Conservation (phyloP, 2,888 invertebrate genomes). For the Eristalinus aeneus region DNA sequence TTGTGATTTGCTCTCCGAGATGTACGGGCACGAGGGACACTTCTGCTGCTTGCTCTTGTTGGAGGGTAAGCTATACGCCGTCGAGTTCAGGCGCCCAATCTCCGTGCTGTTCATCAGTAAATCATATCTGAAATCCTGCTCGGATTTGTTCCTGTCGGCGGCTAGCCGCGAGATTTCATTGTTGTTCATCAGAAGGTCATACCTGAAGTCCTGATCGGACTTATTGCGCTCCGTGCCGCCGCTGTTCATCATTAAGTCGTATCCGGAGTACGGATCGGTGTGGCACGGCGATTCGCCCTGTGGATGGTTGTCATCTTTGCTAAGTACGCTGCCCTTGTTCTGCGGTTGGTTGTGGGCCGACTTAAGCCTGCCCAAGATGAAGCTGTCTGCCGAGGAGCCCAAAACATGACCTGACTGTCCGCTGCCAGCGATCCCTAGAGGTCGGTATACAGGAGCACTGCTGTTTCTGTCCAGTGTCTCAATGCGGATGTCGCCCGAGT, state of each 20-base stretch:
- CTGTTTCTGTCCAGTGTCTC: conserved; percentile 81
- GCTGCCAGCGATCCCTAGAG: conserved; percentile 74
- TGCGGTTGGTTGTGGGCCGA: conserved; percentile 59
- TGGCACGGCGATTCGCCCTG: conserved; percentile 17
- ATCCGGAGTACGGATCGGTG: conserved; percentile 8
- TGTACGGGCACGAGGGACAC: conserved; percentile 91
- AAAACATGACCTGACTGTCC: conserved; percentile 44
- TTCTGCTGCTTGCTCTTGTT: conserved; percentile 85
- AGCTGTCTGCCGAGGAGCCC: conserved; percentile 62
- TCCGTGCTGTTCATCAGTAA: conserved; percentile 76
- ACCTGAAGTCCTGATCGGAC: not conserved
- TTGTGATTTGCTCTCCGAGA: conserved; percentile 92
- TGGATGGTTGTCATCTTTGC: conserved; percentile 71
- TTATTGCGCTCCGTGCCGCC: not conserved
- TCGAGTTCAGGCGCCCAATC: conserved; percentile 75
- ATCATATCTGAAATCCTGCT: conserved; percentile 29
- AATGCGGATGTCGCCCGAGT: conserved; percentile 88
- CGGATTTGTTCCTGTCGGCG: not conserved
- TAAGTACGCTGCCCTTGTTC: conserved; percentile 71
- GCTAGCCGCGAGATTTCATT: not conserved
- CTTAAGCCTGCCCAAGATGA: conserved; percentile 68
- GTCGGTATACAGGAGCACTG: conserved; percentile 77
- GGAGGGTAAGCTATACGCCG: conserved; percentile 37
- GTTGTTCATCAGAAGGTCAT: not conserved
- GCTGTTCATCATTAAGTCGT: not conserved